These are phyloP conservation scores for Pomacea canaliculata DNA, from an alignment of 2,888 invertebrate species.

Conservation along the genomic window DNA sequence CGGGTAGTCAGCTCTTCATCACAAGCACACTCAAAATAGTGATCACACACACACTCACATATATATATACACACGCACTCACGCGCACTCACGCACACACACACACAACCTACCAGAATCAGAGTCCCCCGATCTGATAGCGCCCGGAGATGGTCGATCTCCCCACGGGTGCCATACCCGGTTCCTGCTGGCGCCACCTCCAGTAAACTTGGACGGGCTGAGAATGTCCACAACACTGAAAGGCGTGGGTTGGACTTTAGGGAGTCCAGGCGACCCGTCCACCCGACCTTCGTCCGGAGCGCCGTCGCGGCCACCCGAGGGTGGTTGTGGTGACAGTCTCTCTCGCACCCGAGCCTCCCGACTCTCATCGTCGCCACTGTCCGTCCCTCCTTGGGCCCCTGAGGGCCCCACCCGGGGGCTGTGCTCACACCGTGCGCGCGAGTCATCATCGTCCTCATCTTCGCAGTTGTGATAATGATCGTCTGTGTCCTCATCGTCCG, in stretches of 20 bases:
- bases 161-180: slow-evolving; percentile 47
- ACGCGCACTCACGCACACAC: background rate
- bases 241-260: slow-evolving; percentile 46
- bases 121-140: slow-evolving; percentile 18
- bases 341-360: slow-evolving; percentile 6
- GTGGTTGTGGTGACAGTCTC: slow-evolving; percentile 7
- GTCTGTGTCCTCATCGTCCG: slow-evolving; percentile 7
- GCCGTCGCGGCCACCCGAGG: slow-evolving; percentile 11
- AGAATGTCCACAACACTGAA: slow-evolving; percentile 62
- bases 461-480: slow-evolving; percentile 8
- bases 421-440: slow-evolving; percentile 24
- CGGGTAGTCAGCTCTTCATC: too few species aligned
- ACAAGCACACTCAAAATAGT: background rate
- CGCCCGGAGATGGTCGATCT: slow-evolving; percentile 26
- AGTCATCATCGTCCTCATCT: slow-evolving; percentile 19
- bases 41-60: background rate
- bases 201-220: slow-evolving; percentile 59
- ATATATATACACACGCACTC: background rate
- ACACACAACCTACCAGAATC: slow-evolving; percentile 23
- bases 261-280: slow-evolving; percentile 23
- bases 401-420: slow-evolving; percentile 29
- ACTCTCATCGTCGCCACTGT: slow-evolving; percentile 26
- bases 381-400: slow-evolving; percentile 14
- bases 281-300: slow-evolving; percentile 2
- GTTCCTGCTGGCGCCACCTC: slow-evolving; percentile 32